Percentiles rank a stretch among this genome's conserved stretches.
Evolutionary conservation across 2,797 vertebrate genomes (phyloP).

Genomic region (Falco columbarius): DNA sequence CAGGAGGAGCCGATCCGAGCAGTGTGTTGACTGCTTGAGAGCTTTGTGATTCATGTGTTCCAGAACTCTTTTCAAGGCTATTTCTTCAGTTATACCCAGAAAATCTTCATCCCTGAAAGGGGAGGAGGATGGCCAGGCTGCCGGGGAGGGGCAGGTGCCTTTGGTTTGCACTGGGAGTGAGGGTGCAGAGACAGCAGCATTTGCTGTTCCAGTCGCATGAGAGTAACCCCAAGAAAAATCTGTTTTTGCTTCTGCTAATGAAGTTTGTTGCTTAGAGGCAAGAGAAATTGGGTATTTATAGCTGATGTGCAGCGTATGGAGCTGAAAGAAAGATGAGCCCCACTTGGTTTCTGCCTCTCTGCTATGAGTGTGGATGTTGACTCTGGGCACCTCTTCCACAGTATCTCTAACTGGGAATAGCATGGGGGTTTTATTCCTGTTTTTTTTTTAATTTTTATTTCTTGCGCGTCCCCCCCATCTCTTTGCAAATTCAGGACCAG

Average conservation of each 20-base stretch:
- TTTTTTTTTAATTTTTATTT: no score
- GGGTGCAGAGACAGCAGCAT: neutral
- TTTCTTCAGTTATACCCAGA: neutral
- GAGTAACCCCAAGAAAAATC: neutral
- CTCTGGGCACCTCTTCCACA: neutral
- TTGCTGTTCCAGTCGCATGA: neutral
- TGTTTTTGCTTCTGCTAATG: neutral
- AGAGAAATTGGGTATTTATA: neutral
- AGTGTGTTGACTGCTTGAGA: neutral
- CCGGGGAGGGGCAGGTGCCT: fast-evolving
- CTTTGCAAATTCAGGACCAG: neutral
- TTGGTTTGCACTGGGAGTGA: neutral
- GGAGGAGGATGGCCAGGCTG: neutral
- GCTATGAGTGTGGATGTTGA: neutral
- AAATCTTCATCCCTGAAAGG: neutral
- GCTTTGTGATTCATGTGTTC: neutral
- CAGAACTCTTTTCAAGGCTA: neutral
- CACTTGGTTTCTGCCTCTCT: fast-evolving
- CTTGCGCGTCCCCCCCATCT: neutral
- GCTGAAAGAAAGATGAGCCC: neutral
- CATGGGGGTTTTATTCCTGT: fast-evolving
- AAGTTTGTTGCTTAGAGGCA: neutral
- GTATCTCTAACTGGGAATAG: neutral
- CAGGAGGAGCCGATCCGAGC: neutral
- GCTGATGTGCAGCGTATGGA: neutral